Evolutionary conservation across 1,140 invertebrate species (phyloP).

Genomic region (Pygmarrhopalites habei): DNA sequence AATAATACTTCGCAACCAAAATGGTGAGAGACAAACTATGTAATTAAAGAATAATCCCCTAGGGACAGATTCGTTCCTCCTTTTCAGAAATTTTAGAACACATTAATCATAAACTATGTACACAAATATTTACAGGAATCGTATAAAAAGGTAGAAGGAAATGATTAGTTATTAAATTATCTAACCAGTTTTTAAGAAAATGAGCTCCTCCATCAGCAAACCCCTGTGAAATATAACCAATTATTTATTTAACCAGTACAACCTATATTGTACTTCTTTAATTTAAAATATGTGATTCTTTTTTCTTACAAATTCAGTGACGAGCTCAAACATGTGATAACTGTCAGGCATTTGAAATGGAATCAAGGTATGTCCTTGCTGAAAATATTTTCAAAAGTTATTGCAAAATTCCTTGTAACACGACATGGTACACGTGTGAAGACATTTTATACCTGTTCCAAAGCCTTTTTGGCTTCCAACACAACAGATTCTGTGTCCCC

Average conservation of each 20-base stretch:
- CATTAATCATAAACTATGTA: not conserved
- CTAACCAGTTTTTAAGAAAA: conserved; percentile 29
- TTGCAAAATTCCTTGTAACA: no score
- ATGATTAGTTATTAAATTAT: no score
- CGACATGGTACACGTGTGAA: no score
- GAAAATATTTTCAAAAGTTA: no score
- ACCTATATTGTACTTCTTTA: no score
- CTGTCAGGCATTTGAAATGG: conserved; percentile 34
- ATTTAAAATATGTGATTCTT: no score
- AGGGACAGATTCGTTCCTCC: conserved; percentile 31
- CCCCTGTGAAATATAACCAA: no score
- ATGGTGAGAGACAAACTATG: conserved; percentile 25
- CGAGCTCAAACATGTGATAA: conserved; percentile 30
- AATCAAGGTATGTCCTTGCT: no score
- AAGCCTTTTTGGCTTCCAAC: conserved; percentile 39
- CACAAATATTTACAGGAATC: not conserved
- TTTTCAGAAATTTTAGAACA: not conserved
- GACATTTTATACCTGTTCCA: conserved; percentile 29
- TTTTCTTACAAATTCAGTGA: conserved; percentile 29
- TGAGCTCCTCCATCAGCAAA: conserved; percentile 32
- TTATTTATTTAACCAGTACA: no score
- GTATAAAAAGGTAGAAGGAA: not conserved
- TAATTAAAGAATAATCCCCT: conserved; percentile 25
- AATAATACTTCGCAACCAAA: conserved; percentile 20
- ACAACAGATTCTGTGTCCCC: conserved; percentile 42